Evolutionary conservation across 2,797 vertebrate species (phyloP), one percentile per base, ranked within the genome.

Genomic region (Miichthys miiuy): DNA sequence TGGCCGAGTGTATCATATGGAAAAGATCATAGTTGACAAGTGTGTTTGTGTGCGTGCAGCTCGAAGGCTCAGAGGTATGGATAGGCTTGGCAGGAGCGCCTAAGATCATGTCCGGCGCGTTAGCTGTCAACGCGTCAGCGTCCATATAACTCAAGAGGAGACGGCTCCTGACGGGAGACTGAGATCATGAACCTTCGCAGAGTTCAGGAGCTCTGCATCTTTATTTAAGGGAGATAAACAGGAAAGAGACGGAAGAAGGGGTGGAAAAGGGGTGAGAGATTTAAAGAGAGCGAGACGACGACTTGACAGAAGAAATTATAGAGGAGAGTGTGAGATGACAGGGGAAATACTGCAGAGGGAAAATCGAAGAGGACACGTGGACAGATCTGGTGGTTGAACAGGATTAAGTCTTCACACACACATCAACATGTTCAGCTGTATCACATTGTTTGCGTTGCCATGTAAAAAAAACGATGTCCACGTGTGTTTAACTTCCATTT

Each of bases 111-210:
- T 83, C 56, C 54, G 63, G 68, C 66, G 42, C 41, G 17, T 88
- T 83, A 82, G 61, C 74, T 76, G 62, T 82, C 81, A 48, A 7
- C 34, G 38, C 69, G 62, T 72, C 57, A 63, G 68, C 61, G 48
- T 79, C 56, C 46, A 18, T 64, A 18, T 61, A 69, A 66, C 23
- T 46, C 47, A 34, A 34, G 57, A 77, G 63, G n/a, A 74, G 66
- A 76, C 44, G 58, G 9, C 51, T 80, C 70, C 68, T 88, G 86
- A 80, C 80, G 62, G 56, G 46, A 1, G 80, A 67, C 57, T 51
- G 25, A 67, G 75, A 42, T 64, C 13, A 8, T 42, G 2, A 72
- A 84, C 73, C 30, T 71, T 62, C 42, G 42, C 51, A 20, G 48
- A 56, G 21, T 66, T 62, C 25, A 46, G 60, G 41, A 67, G 47